These are phyloP conservation scores for Euproctis similis DNA, from an alignment of 2,888 invertebrate species.

Conservation along the genomic window DNA sequence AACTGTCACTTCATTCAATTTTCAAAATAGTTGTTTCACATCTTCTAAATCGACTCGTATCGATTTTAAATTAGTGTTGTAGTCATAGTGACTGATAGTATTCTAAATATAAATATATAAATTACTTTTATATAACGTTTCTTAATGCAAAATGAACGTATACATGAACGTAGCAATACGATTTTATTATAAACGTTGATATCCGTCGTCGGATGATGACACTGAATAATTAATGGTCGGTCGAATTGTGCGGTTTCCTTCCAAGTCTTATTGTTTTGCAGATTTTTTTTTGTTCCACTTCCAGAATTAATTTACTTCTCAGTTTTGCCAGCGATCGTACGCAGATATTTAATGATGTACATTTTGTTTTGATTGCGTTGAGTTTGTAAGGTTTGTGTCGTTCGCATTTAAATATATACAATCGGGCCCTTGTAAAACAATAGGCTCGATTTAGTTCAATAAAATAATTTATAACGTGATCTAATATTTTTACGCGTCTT, in stretches of 20 bases:
- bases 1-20: no score
- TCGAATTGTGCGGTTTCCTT: slow-evolving; percentile 32
- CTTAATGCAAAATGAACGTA: no score
- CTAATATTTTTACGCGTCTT: slow-evolving; percentile 1
- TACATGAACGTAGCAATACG: slow-evolving; percentile 14
- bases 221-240: slow-evolving; percentile 57
- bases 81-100: no score
- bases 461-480: no score
- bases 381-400: slow-evolving; percentile 22
- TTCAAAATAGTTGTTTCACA: no score
- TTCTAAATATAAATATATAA: no score
- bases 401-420: slow-evolving; percentile 4
- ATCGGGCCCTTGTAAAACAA: no score
- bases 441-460: no score
- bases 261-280: slow-evolving; percentile 29
- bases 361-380: slow-evolving; percentile 25
- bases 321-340: slow-evolving; percentile 48
- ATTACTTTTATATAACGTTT: no score
- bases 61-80: no score
- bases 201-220: slow-evolving; percentile 40
- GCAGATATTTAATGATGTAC: slow-evolving; percentile 54
- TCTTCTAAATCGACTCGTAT: no score
- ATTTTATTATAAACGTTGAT: slow-evolving; percentile 25
- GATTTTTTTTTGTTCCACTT: slow-evolving; percentile 53
- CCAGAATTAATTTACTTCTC: slow-evolving; percentile 58